phyloP scores from a whole-genome alignment of 2,113 vertebrate species.

The Microcebus ravelobensis region DNA sequence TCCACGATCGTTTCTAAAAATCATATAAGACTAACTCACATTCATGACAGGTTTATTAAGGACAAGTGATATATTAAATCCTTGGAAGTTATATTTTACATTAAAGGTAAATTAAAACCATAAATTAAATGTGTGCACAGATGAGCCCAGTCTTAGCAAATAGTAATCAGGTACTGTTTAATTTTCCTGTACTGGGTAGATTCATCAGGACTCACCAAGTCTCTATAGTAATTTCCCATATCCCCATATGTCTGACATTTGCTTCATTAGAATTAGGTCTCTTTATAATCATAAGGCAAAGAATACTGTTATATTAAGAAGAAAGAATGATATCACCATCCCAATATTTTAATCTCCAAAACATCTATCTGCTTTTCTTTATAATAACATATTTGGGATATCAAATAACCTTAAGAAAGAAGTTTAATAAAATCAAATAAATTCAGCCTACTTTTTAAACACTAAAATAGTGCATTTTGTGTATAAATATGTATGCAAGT shows the following conservation, averaged over 20 bases:
- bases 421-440: slow-evolving; percentile 56
- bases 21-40: slow-evolving; percentile 82
- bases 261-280: slow-evolving; percentile 84
- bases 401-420: slow-evolving; percentile 79
- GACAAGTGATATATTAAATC: slow-evolving; percentile 87
- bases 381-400: slow-evolving; percentile 78
- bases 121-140: slow-evolving; percentile 87
- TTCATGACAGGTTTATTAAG: slow-evolving; percentile 87
- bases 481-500: not conserved
- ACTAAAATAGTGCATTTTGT: slow-evolving; percentile 34
- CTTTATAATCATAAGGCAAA: slow-evolving; percentile 83
- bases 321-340: slow-evolving; percentile 77
- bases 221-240: slow-evolving; percentile 79
- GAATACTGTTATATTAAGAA: slow-evolving; percentile 87
- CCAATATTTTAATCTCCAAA: slow-evolving; percentile 86
- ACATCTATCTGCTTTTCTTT: slow-evolving; percentile 81
- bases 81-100: slow-evolving; percentile 87
- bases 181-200: slow-evolving; percentile 75
- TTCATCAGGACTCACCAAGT: slow-evolving; percentile 69
- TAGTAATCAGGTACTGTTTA: slow-evolving; percentile 80
- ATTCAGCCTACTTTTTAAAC: slow-evolving; percentile 18
- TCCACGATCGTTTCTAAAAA: slow-evolving; percentile 86
- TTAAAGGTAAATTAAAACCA: slow-evolving; percentile 89
- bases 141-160: slow-evolving; percentile 85
- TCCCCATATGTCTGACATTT: slow-evolving; percentile 80